Percentiles rank a stretch among this genome's conserved stretches.
Evolutionary conservation across 2,113 vertebrate species (phyloP).

Genomic region (Saiga tatarica): DNA sequence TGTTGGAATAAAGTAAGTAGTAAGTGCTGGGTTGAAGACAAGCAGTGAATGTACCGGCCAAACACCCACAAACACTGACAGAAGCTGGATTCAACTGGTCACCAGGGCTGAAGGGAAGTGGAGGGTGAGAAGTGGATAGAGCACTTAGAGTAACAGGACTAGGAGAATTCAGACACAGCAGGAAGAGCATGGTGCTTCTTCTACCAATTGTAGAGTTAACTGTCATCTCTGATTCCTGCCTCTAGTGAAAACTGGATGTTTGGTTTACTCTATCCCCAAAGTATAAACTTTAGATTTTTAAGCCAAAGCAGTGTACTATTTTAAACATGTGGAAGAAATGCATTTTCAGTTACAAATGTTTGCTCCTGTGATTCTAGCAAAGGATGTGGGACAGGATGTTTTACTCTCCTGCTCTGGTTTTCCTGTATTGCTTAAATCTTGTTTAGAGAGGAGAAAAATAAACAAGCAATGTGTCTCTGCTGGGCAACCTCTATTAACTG

Average conservation of each 20-base stretch:
- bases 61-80: fast-evolving
- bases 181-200: constrained; percentile 50
- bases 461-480: constrained; percentile 70
- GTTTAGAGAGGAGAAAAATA: constrained; percentile 77
- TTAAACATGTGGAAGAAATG: constrained; percentile 82
- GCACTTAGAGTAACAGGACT: constrained; percentile 17
- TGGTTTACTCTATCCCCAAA: constrained; percentile 70
- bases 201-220: constrained; percentile 62
- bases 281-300: constrained; percentile 80
- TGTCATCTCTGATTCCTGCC: constrained; percentile 59
- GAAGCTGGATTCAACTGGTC: background rate
- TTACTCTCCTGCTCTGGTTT: constrained; percentile 69
- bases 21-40: background rate
- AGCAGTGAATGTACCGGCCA: background rate
- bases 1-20: background rate
- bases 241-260: constrained; percentile 79
- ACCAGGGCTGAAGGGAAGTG: background rate
- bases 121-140: fast-evolving
- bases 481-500: constrained; percentile 64
- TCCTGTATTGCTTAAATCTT: constrained; percentile 78
- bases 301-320: constrained; percentile 76
- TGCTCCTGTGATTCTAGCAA: constrained; percentile 68
- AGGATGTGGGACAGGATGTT: constrained; percentile 77
- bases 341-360: constrained; percentile 80
- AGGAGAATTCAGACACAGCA: constrained; percentile 41